phyloP scores from a whole-genome alignment of 2,888 invertebrate genomes.

The Pantelozetes paolii region DNA sequence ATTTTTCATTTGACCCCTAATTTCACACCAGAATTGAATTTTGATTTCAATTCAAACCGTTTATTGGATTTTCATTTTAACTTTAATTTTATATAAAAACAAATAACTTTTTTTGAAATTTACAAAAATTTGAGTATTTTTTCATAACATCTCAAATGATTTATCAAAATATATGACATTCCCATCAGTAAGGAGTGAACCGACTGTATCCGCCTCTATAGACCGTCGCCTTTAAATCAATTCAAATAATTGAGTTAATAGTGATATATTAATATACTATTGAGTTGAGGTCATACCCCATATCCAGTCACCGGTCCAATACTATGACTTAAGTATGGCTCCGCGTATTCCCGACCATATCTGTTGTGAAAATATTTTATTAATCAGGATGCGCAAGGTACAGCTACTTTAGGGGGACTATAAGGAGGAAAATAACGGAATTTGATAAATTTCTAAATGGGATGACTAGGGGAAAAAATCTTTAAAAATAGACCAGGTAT shows the following conservation, averaged over 20 bases:
- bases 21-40: too few species aligned
- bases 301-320: conserved; percentile 95
- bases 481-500: too few species aligned
- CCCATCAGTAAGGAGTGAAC: conserved; percentile 77
- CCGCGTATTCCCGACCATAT: conserved; percentile 78
- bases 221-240: conserved; percentile 66
- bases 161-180: background rate
- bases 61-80: too few species aligned
- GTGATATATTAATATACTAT: background rate
- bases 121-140: background rate
- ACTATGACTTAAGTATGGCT: conserved; percentile 87
- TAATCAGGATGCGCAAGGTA: too few species aligned
- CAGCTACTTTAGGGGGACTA: too few species aligned
- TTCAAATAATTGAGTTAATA: background rate
- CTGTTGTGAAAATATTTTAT: conserved; percentile 55
- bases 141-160: too few species aligned
- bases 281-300: conserved; percentile 66
- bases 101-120: background rate
- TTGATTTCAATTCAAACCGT: too few species aligned
- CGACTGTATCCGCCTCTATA: conserved; percentile 91
- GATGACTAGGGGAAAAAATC: too few species aligned
- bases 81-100: too few species aligned
- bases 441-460: too few species aligned
- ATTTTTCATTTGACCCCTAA: too few species aligned
- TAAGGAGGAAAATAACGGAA: too few species aligned